Evolutionary conservation across 2,113 vertebrate species (phyloP), one percentile per base, ranked within the genome.

Genomic region (Leptosomus discolor): DNA sequence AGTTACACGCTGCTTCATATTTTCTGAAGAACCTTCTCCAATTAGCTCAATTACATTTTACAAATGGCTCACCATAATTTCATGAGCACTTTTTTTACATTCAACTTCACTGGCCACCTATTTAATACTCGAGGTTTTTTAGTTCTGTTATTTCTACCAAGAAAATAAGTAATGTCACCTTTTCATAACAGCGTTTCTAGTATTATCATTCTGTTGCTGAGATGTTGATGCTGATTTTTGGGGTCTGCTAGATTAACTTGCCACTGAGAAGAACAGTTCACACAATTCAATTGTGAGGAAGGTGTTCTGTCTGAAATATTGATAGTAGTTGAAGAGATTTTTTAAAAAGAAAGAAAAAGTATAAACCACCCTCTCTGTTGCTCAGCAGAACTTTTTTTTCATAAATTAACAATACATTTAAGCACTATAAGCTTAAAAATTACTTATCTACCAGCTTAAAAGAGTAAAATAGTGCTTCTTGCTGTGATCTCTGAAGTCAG

Each of bases 331-430:
- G 16, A 69, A 60, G 23, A 70, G 24, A 21, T 60, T 53, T 81
- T 56, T 57, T 0, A 0, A 14, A 67, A 87, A 68, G 50, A 45
- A 6, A 37, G 23, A 81, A 54, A 26, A 69, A 11, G 1, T 7
- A 3, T 30, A 22, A 53, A 7, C 2, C 26, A 13, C 0, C 6
- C 7, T 74, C 6, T 7, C 8, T 58, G 2, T 43, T 79, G 21
- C 23, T 79, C 45, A 81, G 41, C 41, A 91, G 54, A 89, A 43
- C 23, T 67, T 78, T 51, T 34, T 27, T 88, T 88, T 85, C 26
- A 6, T 75, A 46, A 32, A 32, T 57, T 21, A 41, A n/a, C 46
- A 29, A 57, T 22, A 45, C 11, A 23, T 74, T 77, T 12, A 43
- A 46, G 23, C 8, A 22, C 7, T 41, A 5, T 60, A 48, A 92